Base-by-base conservation (phyloP, 2,113 vertebrate species). In the Cololabis saira region DNA sequence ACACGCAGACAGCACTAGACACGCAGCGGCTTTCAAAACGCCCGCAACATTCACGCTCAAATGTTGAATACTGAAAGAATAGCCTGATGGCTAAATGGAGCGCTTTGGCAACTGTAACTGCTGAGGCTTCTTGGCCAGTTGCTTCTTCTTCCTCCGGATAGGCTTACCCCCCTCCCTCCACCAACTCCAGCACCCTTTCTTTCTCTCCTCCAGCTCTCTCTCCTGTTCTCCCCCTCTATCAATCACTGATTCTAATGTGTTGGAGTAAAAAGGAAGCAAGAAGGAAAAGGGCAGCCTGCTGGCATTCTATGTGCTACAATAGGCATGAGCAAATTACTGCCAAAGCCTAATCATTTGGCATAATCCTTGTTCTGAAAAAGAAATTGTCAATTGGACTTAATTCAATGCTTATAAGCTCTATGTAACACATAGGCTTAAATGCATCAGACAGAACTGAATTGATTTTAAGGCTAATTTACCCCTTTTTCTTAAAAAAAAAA, bases 381-480 rank as follows among this genome's bases (percentile, higher is more conserved):
- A 82, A 69, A 69, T 58, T 55, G 82, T 86, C 62, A 76, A 48
- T 61, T 76, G 53, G 55, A 75, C 57, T 71, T 68, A 59, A 74
- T 76, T 71, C 33, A 69, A 51, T 42, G 62, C 62, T 41, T 47
- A 11, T 27, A 18, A 59, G 52, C 42, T 72, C 56, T 27, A 27
- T 27, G 24, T 27, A 17, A 56, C 52, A 58, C 43, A 51, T 24
- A 60, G 42, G 54, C 33, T 7, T 37, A 37, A 37, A 37, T 37
- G 33, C 10, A 37, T 37, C 6, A 11, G 10, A 37, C 48, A 69
- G 58, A 59, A 65, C 16, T 76, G 40, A 83, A 88, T 80, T 76
- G 19, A 78, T 89, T 91, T 84, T 83, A 91, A 87, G 58, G 58
- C 66, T 85, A 86, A 82, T 91, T 86, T 88, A 61, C 74, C 87